Percentiles rank a stretch among this genome's conserved stretches.
phyloP scores from a whole-genome alignment of 1,140 invertebrate genomes.

The Eriosoma lanigerum region DNA sequence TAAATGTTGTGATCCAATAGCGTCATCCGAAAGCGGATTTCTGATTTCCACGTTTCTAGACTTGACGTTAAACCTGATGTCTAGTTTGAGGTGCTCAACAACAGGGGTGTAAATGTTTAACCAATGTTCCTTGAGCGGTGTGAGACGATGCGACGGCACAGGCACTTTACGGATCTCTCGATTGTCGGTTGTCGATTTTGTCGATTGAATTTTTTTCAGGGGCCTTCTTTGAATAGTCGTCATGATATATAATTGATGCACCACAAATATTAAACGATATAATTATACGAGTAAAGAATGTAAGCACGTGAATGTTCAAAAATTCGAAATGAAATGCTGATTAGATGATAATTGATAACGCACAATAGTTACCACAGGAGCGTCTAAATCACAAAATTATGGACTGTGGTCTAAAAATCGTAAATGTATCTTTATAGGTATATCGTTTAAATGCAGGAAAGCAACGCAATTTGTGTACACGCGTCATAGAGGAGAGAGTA shows the following conservation, averaged over 20 bases:
- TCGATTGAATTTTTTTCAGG: constrained; percentile 15
- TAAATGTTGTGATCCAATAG: constrained; percentile 79
- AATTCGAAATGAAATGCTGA: no score
- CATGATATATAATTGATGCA: neutral
- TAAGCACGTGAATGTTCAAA: no score
- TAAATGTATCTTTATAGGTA: no score
- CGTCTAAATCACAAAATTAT: no score
- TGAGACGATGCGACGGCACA: constrained; percentile 79
- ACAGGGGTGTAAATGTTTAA: constrained; percentile 94
- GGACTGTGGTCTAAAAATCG: no score
- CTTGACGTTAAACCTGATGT: constrained; percentile 94
- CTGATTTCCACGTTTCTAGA: constrained; percentile 87
- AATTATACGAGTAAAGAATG: neutral
- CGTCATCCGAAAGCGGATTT: constrained; percentile 71
- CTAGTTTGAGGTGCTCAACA: constrained; percentile 91
- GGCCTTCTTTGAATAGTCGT: neutral
- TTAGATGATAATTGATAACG: no score
- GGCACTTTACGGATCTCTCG: constrained; percentile 64
- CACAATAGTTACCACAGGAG: no score
- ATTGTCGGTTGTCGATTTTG: neutral
- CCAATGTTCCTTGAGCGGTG: constrained; percentile 95
- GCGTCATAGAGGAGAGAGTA: no score
- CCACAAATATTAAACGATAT: neutral
- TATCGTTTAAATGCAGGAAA: no score
- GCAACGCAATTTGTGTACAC: no score